phyloP scores from a whole-genome alignment of 64 coral and sea anemone genomes.

The Montipora sp. region DNA sequence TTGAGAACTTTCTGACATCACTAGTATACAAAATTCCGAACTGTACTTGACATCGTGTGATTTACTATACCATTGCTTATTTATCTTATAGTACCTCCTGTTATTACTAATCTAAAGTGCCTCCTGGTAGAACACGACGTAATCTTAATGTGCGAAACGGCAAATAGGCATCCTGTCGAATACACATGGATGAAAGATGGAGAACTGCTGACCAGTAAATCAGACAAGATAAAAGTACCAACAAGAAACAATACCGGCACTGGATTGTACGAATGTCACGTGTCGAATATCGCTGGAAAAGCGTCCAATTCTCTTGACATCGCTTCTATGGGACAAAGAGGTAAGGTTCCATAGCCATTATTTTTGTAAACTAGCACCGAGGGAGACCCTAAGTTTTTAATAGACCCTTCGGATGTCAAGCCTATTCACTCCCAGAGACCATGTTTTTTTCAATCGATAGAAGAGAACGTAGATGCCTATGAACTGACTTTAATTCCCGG shows the following conservation, averaged over 20 bases:
- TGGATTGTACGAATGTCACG: conserved; percentile 24
- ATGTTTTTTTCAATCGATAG: no score
- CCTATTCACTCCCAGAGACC: no score
- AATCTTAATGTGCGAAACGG: conserved; percentile 10
- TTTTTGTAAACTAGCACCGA: no score
- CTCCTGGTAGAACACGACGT: not conserved
- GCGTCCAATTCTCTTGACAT: not conserved
- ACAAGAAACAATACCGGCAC: not conserved
- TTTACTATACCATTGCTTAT: not conserved
- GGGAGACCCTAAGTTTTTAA: no score
- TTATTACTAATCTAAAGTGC: not conserved
- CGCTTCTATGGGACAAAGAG: not conserved
- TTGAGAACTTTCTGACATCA: not conserved
- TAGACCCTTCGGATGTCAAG: no score
- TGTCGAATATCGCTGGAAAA: conserved; percentile 5
- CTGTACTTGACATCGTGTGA: no score
- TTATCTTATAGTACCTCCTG: not conserved
- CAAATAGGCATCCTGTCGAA: not conserved
- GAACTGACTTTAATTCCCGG: no score
- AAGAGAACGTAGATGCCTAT: no score
- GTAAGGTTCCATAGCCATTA: not conserved
- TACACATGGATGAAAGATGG: conserved; percentile 24
- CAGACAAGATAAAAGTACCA: not conserved
- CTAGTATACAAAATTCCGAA: no score
- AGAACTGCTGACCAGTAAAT: not conserved